Conservation (phyloP, 1,140 invertebrate species). For the Phocides pigmalion region DNA sequence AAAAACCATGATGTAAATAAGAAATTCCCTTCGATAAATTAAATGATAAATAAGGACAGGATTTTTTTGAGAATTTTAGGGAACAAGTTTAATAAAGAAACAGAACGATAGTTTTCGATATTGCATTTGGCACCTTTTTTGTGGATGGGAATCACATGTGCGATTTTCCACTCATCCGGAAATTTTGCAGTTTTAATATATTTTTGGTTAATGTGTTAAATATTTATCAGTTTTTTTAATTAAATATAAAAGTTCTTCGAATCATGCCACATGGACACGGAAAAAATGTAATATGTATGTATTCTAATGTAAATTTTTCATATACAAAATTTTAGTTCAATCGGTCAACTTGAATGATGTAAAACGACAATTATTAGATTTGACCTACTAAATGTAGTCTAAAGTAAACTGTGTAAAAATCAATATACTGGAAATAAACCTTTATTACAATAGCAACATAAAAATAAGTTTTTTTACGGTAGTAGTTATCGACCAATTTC, state of each 20-base stretch:
- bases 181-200: conserved; percentile 25
- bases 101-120: conserved; percentile 32
- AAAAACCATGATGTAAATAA: conserved; percentile 34
- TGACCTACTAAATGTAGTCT: too few species aligned
- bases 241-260: conserved; percentile 28
- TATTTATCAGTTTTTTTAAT: conserved; percentile 32
- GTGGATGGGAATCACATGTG: conserved; percentile 30
- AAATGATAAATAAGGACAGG: conserved; percentile 13
- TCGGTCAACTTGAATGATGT: too few species aligned
- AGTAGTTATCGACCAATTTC: too few species aligned
- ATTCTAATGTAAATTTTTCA: too few species aligned
- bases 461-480: too few species aligned
- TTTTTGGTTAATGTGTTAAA: conserved; percentile 32
- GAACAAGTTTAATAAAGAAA: conserved; percentile 28
- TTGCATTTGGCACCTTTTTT: conserved; percentile 32
- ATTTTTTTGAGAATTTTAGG: conserved; percentile 28
- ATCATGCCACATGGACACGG: conserved; percentile 32
- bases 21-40: conserved; percentile 14
- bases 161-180: conserved; percentile 29
- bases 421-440: too few species aligned
- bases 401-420: too few species aligned
- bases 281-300: too few species aligned
- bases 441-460: too few species aligned
- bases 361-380: too few species aligned
- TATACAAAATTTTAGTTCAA: too few species aligned